Evolutionary conservation across 2,797 vertebrate genomes (phyloP).

Genomic region (Poeciliopsis infans): DNA sequence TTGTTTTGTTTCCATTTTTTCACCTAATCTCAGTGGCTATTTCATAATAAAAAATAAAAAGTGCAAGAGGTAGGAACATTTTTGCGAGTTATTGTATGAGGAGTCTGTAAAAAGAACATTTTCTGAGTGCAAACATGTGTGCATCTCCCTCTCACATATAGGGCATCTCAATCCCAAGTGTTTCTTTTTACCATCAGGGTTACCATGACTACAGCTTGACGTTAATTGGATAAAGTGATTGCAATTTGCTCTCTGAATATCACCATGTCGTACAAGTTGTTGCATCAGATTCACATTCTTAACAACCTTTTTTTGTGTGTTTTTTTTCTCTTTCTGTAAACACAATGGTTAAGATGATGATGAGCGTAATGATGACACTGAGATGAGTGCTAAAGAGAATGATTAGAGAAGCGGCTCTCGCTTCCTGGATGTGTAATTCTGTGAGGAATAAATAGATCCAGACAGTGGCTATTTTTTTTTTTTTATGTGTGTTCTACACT

Average conservation of each 20-base stretch:
- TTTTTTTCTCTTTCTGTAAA: constrained; percentile 18
- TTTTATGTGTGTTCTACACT: constrained; percentile 14
- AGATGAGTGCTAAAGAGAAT: constrained; percentile 46
- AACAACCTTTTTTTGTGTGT: constrained; percentile 9
- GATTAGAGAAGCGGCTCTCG: constrained; percentile 60
- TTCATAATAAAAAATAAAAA: neutral
- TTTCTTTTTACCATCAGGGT: constrained; percentile 47
- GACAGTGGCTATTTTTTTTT: constrained; percentile 22
- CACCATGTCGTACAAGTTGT: constrained; percentile 25
- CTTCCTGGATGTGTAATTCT: constrained; percentile 50
- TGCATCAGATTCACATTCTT: constrained; percentile 9
- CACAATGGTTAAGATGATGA: constrained; percentile 20
- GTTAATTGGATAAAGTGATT: constrained; percentile 70
- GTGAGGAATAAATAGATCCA: constrained; percentile 42
- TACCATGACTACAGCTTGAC: constrained; percentile 57
- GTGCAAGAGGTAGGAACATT: neutral
- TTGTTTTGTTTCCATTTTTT: no score
- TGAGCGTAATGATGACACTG: constrained; percentile 42
- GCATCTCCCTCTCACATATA: constrained; percentile 37
- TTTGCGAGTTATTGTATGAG: constrained; percentile 40
- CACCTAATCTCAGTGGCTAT: no score
- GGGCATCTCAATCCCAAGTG: constrained; percentile 49
- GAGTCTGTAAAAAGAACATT: constrained; percentile 31
- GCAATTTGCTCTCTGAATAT: constrained; percentile 44
- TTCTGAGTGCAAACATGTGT: constrained; percentile 54